Percentiles rank a stretch among this genome's conserved stretches.
Conservation (phyloP, 2,888 invertebrate species). For the Leucoptera coffeella region DNA sequence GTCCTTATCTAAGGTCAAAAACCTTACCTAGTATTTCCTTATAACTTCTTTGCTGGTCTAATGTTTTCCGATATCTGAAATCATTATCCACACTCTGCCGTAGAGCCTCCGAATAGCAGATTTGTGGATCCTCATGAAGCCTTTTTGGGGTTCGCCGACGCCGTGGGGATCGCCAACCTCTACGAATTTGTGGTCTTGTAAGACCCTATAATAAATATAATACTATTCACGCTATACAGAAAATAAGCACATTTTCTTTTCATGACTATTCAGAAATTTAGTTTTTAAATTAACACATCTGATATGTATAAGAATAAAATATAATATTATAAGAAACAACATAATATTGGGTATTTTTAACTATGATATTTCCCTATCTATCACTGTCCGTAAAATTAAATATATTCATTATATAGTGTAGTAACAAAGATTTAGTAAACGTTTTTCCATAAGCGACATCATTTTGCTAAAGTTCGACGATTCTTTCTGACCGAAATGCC, state of each 20-base stretch:
- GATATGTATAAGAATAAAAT: too few species aligned
- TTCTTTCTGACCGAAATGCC: too few species aligned
- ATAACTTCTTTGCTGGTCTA: constrained; percentile 48
- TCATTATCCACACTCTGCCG: constrained; percentile 64
- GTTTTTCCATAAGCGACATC: too few species aligned
- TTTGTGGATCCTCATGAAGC: constrained; percentile 60
- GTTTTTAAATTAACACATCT: too few species aligned
- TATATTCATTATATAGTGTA: background rate
- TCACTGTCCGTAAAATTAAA: background rate
- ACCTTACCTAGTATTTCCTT: constrained; percentile 54
- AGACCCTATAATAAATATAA: background rate
- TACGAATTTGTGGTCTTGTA: background rate
- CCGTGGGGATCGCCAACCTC: constrained; percentile 19
- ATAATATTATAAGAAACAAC: too few species aligned
- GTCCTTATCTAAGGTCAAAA: background rate
- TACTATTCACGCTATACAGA: background rate
- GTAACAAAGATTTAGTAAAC: background rate
- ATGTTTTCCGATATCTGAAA: constrained; percentile 58
- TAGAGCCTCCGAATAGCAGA: constrained; percentile 56
- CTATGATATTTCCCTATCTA: background rate
- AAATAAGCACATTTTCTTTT: background rate
- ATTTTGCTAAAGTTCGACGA: too few species aligned
- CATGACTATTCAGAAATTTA: too few species aligned
- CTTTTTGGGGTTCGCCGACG: constrained; percentile 50
- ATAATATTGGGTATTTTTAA: too few species aligned